These are phyloP conservation scores for Emesis furor DNA, from an alignment of 2,888 invertebrate species.

Conservation along the genomic window DNA sequence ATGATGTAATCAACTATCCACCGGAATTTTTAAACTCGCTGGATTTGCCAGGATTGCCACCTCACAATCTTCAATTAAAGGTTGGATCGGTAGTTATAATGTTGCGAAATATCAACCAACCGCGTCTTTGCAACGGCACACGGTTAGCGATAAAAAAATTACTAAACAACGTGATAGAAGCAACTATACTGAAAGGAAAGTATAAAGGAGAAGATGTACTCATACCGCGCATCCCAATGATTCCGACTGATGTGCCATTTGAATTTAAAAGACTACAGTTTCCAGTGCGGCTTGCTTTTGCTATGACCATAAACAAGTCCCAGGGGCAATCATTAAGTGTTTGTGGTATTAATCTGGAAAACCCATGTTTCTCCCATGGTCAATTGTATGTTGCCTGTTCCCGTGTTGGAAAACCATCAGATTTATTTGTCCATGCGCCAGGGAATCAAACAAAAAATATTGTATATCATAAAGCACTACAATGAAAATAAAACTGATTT, in stretches of 20 bases:
- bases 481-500: conserved; percentile 59
- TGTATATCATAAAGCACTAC: conserved; percentile 69
- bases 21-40: conserved; percentile 77
- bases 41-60: conserved; percentile 75
- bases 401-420: conserved; percentile 76
- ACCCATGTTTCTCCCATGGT: conserved; percentile 73
- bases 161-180: conserved; percentile 46
- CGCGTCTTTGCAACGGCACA: conserved; percentile 70
- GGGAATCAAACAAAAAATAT: conserved; percentile 72
- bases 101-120: conserved; percentile 72
- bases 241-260: conserved; percentile 72
- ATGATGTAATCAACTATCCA: conserved; percentile 78
- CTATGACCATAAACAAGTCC: conserved; percentile 74
- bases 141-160: conserved; percentile 38
- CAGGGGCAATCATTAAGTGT: conserved; percentile 72
- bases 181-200: conserved; percentile 70
- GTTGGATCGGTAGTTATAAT: conserved; percentile 69
- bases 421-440: conserved; percentile 74
- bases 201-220: conserved; percentile 75
- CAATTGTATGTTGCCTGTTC: conserved; percentile 78
- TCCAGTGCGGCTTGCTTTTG: conserved; percentile 71
- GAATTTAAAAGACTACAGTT: conserved; percentile 72
- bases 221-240: conserved; percentile 75
- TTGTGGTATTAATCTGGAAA: conserved; percentile 74
- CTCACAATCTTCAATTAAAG: conserved; percentile 75